Percentiles rank a stretch among this genome's conserved stretches.
Evolutionary conservation across 2,113 vertebrate species (phyloP).

Genomic region (Pogona vitticeps): DNA sequence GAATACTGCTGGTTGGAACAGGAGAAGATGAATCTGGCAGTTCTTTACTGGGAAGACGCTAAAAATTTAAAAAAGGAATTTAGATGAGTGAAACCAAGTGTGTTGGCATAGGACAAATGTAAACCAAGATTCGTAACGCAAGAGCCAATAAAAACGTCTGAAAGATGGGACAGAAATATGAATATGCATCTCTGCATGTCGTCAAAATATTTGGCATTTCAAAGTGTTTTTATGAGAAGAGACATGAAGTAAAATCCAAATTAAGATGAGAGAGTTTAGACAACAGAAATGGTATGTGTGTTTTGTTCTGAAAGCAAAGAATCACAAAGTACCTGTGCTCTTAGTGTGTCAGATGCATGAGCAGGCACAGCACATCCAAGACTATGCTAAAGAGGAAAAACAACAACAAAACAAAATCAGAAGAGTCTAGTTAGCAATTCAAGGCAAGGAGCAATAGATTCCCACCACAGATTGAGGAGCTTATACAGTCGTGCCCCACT

Average conservation of each 20-base stretch:
- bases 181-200: neutral
- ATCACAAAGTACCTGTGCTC: conserved; percentile 85
- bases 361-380: conserved; percentile 80
- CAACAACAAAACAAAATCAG: conserved; percentile 26
- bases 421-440: neutral
- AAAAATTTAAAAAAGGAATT: conserved; percentile 50
- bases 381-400: conserved; percentile 70
- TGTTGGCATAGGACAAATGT: neutral
- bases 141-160: too few species aligned
- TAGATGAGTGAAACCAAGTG: neutral
- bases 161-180: neutral
- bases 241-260: neutral
- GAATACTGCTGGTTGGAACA: conserved; percentile 88
- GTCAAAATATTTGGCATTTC: neutral
- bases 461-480: neutral
- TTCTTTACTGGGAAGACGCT: conserved; percentile 96
- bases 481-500: too few species aligned
- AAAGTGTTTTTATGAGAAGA: neutral
- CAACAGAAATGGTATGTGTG: neutral
- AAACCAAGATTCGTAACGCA: too few species aligned
- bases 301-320: neutral
- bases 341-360: conserved; percentile 86
- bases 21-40: conserved; percentile 95
- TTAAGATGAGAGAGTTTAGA: neutral
- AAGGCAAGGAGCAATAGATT: neutral